A percentile compares a stretch with the other conserved stretches of the same genome.
phyloP scores from a whole-genome alignment of 2,888 invertebrate species.

The Sinohyriopsis cumingii region DNA sequence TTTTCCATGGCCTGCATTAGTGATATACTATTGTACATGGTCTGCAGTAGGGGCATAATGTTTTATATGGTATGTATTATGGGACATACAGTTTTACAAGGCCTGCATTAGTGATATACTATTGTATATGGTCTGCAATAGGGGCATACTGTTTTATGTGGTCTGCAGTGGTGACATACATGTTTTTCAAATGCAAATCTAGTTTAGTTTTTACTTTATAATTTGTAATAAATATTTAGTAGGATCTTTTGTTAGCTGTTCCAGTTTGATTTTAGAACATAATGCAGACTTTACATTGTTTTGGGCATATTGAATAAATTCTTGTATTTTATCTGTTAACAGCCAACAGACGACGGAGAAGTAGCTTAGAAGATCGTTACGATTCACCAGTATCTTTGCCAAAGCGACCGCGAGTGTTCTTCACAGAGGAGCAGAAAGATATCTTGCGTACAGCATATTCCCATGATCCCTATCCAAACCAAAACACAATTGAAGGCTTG shows the following conservation, averaged over 20 bases:
- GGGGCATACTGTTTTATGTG: too few relatives aligned
- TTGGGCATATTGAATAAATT: not conserved
- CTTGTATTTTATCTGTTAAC: slow-evolving; percentile 31
- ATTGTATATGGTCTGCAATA: too few relatives aligned
- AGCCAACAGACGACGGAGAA: slow-evolving; percentile 83
- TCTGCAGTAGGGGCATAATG: too few relatives aligned
- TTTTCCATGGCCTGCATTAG: too few relatives aligned
- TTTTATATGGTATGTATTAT: too few relatives aligned
- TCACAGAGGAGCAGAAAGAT: slow-evolving; percentile 99
- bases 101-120: too few relatives aligned
- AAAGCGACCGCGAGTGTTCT: slow-evolving; percentile 87
- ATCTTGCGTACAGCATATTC: slow-evolving; percentile 94
- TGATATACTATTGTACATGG: too few relatives aligned
- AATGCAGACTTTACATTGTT: not conserved
- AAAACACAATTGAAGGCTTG: slow-evolving; percentile 95
- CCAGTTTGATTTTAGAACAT: not conserved
- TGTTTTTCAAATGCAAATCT: too few relatives aligned
- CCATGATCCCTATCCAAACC: slow-evolving; percentile 96
- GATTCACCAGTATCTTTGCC: slow-evolving; percentile 60
- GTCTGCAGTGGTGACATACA: too few relatives aligned
- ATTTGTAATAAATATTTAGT: not conserved
- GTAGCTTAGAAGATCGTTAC: slow-evolving; percentile 68
- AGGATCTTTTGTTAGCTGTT: not conserved
- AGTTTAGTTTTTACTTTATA: too few relatives aligned
- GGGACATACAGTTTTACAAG: too few relatives aligned